These are phyloP conservation scores for Apus apus DNA, from an alignment of 2,113 vertebrate species.

Conservation along the genomic window DNA sequence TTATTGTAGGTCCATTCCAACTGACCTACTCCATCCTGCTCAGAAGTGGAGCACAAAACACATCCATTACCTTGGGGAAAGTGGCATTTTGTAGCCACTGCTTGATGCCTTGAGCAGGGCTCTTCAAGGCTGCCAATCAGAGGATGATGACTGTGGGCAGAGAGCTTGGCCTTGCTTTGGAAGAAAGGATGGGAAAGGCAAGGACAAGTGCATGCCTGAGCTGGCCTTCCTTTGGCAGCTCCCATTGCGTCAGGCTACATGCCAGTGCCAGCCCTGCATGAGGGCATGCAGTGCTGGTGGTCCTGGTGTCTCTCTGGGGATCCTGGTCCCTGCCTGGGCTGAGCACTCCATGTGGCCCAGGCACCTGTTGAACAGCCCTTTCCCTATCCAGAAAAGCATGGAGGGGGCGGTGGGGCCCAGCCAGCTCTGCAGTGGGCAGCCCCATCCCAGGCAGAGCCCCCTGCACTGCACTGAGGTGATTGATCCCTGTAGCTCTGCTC, in stretches of 20 bases:
- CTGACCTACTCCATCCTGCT: not conserved
- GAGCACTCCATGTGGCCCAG: not conserved
- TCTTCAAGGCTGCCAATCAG: not conserved
- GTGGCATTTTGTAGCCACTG: not conserved
- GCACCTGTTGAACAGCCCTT: not conserved
- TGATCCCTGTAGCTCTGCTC: not conserved
- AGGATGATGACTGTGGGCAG: not conserved
- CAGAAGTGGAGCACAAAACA: rapidly evolving
- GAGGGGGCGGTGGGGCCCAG: not conserved
- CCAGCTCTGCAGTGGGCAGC: not conserved
- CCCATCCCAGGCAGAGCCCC: not conserved
- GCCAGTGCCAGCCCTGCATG: too few species aligned
- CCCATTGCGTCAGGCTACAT: not conserved
- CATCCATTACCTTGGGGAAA: not conserved
- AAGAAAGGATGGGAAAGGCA: not conserved
- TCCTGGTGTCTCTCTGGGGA: not conserved
- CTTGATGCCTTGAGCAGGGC: not conserved
- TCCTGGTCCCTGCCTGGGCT: not conserved
- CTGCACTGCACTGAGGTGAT: rapidly evolving
- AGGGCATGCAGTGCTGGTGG: not conserved
- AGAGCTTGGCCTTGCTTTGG: not conserved
- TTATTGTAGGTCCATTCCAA: not conserved
- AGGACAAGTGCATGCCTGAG: not conserved
- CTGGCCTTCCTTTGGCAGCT: not conserved
- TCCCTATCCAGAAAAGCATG: rapidly evolving